These are phyloP conservation scores for Maniola hyperantus DNA, from an alignment of 2,888 invertebrate genomes.

Conservation along the genomic window DNA sequence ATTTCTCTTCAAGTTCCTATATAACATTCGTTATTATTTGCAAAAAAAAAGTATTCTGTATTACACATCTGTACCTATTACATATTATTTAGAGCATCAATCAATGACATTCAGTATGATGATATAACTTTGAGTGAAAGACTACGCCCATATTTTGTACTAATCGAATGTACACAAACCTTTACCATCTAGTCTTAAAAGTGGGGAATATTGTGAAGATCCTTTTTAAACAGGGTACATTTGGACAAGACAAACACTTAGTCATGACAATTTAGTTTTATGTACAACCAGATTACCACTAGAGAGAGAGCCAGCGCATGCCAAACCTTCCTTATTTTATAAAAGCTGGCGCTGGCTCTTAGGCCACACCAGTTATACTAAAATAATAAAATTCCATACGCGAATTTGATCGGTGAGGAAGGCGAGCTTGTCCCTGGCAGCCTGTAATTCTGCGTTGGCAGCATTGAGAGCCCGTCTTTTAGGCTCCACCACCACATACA, in stretches of 20 bases:
- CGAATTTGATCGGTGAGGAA: constrained; percentile 88
- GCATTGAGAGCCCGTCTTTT: constrained; percentile 92
- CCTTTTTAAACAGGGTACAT: not conserved
- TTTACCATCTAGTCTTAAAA: no score
- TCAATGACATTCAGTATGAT: no score
- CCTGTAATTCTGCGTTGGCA: constrained; percentile 92
- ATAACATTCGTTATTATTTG: not conserved
- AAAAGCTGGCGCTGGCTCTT: no score
- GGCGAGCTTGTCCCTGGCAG: constrained; percentile 90
- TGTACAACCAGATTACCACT: not conserved
- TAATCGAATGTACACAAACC: no score
- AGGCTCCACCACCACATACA: constrained; percentile 96
- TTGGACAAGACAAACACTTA: not conserved
- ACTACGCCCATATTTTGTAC: no score
- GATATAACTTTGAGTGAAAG: no score
- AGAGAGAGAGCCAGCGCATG: no score
- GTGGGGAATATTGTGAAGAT: not conserved
- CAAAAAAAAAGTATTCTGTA: no score
- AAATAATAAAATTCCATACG: constrained; percentile 54
- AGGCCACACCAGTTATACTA: not conserved
- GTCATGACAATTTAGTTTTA: not conserved
- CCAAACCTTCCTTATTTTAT: no score
- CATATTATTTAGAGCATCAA: no score
- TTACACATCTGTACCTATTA: no score
- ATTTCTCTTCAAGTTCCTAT: constrained; percentile 88